Base-by-base conservation (phyloP, 92 coral and sea anemone species). In the Siderastrea siderea region DNA sequence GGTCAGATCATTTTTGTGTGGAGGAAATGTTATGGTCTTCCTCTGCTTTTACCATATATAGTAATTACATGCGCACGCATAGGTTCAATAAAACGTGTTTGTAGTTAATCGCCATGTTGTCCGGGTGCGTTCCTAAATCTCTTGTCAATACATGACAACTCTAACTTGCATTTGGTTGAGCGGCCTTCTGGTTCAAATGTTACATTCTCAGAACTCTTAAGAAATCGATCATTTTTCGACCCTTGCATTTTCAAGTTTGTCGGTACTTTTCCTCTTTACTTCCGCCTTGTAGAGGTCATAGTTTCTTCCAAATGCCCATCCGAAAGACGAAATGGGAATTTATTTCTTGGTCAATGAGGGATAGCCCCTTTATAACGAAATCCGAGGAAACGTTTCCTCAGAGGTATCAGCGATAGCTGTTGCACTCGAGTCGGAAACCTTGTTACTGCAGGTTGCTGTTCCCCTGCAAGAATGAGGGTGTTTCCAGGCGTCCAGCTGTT, bases 381-480 rank as follows among this genome's bases (percentile, higher is more conserved):
- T 16, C 47, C 9, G 14, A 3, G 2, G 10, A 4, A 19, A 50
- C 5, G 6, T n/a, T 64, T 63, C 12, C 17, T 66, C 64, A 66
- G 75, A 66, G 10, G 49, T 43, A 8, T 7, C 11, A 38, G 68
- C 58, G 46, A 5, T 4, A 47, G 46, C 14, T 15, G 46, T 49
- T 6, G 49, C 74, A 16, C 66, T 44, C 54, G 15, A 45, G 53
- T 15, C 5, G 5, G 52, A 26, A 26, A 0, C 38, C 0, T 26
- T 26, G 38, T 26, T 26, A 26, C 38, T 4, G 13, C 15, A n/a
- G n/a, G 43, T 19, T 0, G 5, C 19, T 13, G 7, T 45, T 44
- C 52, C 43, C 1, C 65, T 66, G 44, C 59, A 60, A 59, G 50
- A 58, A 83, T 83, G 87, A n/a, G 78, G 60, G 79, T 52, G 61